Evolutionary conservation across 2,113 vertebrate species (phyloP), one percentile per base, ranked within the genome.

Genomic region (Rhinopomastus cyanomelas): DNA sequence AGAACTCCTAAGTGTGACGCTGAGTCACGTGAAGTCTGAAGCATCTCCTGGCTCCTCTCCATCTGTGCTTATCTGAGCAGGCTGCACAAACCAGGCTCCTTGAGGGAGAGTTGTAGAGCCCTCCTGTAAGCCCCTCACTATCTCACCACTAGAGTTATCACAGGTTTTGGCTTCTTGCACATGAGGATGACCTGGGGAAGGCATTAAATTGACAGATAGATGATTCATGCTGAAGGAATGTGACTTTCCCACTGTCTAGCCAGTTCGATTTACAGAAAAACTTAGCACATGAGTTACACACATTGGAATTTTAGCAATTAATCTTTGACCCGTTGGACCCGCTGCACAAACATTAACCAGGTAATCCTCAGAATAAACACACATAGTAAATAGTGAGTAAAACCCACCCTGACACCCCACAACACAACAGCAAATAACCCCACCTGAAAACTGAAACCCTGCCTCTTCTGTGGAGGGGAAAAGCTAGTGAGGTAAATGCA

Each of bases 281-380:
- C 62, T 84, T 42, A 75, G 66, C 53, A 56, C 51, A 88, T 84
- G 81, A 95, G 83, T 84, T 79, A 88, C n/a, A 90, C 76, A 81
- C 66, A 62, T 17, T 88, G 92, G 90, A 95, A 94, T 95, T 95
- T 79, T 71, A 90, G 92, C 66, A 95, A 94, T 94, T 94, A 95
- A 94, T 88, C 94, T 56, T 56, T 71, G 74, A 93, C 84, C 90
- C 59, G 71, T 88, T 95, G 81, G 69, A 82, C 88, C 78, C 39
- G 49, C 88, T 87, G 71, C 73, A 90, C 74, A 94, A 95, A 94
- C 74, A 94, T 95, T 96, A 95, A 94, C 88, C 51, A 81, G 67
- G 66, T 87, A 95, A 79, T 88, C 86, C 74, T 92, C 84, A 82
- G 67, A 90, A 88, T 60, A 93, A 91, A 90, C 44, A 75, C 2